A percentile compares a stretch with the other conserved stretches of the same genome.
phyloP scores from a whole-genome alignment of 2,113 vertebrate genomes.

The Ailurus styani region DNA sequence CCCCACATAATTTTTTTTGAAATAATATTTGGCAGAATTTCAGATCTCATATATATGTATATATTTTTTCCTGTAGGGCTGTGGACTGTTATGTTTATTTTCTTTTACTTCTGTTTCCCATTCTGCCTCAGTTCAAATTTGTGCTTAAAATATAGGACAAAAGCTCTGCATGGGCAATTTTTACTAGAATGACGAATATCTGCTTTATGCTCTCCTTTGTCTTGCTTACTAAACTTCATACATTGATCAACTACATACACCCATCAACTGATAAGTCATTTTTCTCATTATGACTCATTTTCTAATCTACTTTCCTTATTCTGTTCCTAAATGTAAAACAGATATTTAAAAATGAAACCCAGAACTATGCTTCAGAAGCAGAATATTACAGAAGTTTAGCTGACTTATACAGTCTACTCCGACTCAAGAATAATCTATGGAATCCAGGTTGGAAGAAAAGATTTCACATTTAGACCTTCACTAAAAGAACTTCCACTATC shows the following conservation, averaged over 20 bases:
- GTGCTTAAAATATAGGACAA: not conserved
- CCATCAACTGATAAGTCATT: not conserved
- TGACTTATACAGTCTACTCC: not conserved
- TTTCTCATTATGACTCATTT: conserved; percentile 9
- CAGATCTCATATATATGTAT: not conserved
- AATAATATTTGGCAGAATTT: not conserved
- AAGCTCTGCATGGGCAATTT: not conserved
- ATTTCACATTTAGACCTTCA: not conserved
- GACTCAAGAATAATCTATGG: not conserved
- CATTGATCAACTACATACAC: not conserved
- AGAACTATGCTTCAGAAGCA: conserved; percentile 25
- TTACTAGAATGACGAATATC: not conserved
- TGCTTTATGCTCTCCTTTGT: not conserved
- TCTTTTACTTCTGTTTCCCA: not conserved
- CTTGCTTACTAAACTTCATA: not conserved
- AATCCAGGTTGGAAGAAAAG: not conserved
- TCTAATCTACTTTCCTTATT: not conserved
- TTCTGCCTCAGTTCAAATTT: not conserved
- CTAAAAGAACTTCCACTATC: not conserved
- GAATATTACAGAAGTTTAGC: not conserved
- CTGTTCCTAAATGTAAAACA: not conserved
- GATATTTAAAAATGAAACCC: not conserved
- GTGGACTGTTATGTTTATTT: not conserved
- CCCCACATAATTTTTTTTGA: not conserved
- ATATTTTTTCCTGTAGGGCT: not conserved